Conservation (phyloP, 1,140 invertebrate genomes). For the Macrocentrus cingulum region DNA sequence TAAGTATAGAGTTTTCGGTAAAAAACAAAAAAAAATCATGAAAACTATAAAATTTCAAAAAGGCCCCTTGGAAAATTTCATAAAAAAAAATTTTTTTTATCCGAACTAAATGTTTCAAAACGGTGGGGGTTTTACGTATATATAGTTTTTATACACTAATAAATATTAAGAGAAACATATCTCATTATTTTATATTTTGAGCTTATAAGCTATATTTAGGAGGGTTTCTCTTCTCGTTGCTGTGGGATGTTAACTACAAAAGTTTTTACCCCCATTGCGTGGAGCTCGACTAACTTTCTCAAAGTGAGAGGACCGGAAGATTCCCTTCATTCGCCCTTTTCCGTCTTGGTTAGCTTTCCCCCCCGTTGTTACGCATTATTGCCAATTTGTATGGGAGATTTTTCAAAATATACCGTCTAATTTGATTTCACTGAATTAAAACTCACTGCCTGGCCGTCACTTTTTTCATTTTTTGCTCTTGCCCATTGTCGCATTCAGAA, state of each 20-base stretch:
- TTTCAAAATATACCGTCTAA: slow-evolving; percentile 32
- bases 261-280: slow-evolving; percentile 30
- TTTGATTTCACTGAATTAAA: slow-evolving; percentile 30
- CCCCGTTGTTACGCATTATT: slow-evolving; percentile 21
- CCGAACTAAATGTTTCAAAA: no score
- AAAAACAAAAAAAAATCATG: no score
- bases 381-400: slow-evolving; percentile 31
- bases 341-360: neutral
- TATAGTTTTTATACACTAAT: slow-evolving; percentile 31
- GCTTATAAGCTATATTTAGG: slow-evolving; percentile 47
- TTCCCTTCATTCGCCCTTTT: slow-evolving; percentile 2
- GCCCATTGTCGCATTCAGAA: neutral
- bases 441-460: neutral
- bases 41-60: no score
- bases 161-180: slow-evolving; percentile 43
- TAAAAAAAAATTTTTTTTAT: slow-evolving; percentile 14
- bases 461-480: slow-evolving; percentile 2
- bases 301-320: neutral
- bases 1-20: no score
- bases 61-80: no score
- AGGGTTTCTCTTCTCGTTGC: slow-evolving; percentile 20
- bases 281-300: slow-evolving; percentile 25
- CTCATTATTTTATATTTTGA: slow-evolving; percentile 48
- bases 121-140: no score
- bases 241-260: slow-evolving; percentile 33